Percentiles rank a stretch among this genome's conserved stretches.
phyloP scores from a whole-genome alignment of 2,888 invertebrate species.

The Lissonota sp. region DNA sequence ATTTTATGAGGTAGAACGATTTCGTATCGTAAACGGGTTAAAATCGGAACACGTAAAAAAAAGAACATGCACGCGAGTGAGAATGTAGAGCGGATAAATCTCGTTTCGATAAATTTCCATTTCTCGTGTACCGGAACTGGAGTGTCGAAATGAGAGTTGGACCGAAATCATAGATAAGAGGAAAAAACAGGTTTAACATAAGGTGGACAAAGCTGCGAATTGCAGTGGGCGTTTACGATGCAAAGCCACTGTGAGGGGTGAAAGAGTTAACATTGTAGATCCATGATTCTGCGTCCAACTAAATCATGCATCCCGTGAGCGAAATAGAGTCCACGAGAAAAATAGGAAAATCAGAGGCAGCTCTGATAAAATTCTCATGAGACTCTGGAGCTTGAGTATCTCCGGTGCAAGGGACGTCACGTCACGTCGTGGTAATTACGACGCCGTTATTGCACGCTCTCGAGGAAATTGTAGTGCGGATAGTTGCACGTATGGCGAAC shows the following conservation, averaged over 20 bases:
- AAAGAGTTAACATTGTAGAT: no score
- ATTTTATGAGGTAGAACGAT: slow-evolving; percentile 15
- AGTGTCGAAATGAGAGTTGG: neutral
- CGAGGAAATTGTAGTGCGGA: slow-evolving; percentile 43
- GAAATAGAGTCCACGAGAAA: neutral
- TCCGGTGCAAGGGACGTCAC: slow-evolving; percentile 26
- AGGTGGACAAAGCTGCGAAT: neutral
- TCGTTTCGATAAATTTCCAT: neutral
- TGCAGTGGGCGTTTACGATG: neutral
- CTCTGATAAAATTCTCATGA: slow-evolving; percentile 3
- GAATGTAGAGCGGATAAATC: neutral
- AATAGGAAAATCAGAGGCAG: neutral
- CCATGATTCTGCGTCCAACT: no score
- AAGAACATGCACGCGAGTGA: neutral
- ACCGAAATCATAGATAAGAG: neutral
- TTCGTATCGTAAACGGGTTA: neutral
- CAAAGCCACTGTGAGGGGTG: no score
- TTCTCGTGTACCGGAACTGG: neutral
- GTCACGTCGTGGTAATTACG: slow-evolving; percentile 49
- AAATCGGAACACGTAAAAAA: neutral
- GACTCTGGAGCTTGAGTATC: slow-evolving; percentile 25
- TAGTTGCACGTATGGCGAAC: slow-evolving; percentile 31
- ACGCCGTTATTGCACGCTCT: slow-evolving; percentile 10
- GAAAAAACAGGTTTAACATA: slow-evolving; percentile 19
- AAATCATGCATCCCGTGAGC: neutral